Evolutionary conservation across 1,140 invertebrate species (phyloP), one percentile per base, ranked within the genome.

Genomic region (Heterodera carotae): DNA sequence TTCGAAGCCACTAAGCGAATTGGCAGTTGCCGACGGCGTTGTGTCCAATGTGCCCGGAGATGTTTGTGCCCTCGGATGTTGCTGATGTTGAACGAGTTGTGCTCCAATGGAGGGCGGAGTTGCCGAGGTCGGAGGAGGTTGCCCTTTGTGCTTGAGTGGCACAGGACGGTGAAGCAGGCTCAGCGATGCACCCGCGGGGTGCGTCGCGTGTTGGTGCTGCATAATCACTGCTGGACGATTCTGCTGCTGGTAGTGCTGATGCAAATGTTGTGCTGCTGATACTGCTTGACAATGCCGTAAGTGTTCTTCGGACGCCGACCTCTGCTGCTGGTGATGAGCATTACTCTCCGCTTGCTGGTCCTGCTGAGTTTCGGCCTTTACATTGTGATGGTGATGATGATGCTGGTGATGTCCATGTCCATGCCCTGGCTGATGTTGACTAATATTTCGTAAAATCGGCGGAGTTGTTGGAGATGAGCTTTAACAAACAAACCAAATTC

Each of bases 141-240:
- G 25, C 8, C 25, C 12, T 31, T 66, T 66, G 10, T 66, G 68
- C 62, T 70, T 75, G 7, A 83, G 36, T 27, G 83, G 80, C 4
- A 85, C 77, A 29, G 74, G 81, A 29, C 72, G 68, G 64, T 80
- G 80, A 6, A 78, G 62, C 4, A 48, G 43, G 66, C 27, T 39
- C 5, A 53, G 22, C 34, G 72, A 70, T 29, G 25, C n/a, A 0
- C 10, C 29, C 15, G 69, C 8, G 7, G 36, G n/a, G 10, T 59
- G 27, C 62, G n/a, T 2, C 33, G 22, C 2, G 27, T 74, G 71
- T 34, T 74, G 71, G 27, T 74, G n/a, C n/a, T n/a, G 71, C 25
- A 59, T 74, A 25, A 74, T 82, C n/a, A 82, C 80, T 67, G 85
- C 80, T 66, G 80, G 80, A 29, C 79, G 79, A 25, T 84, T 84